Evolutionary conservation across 2,113 vertebrate genomes (phyloP).

Genomic region (Nycticryphes semicollaris): DNA sequence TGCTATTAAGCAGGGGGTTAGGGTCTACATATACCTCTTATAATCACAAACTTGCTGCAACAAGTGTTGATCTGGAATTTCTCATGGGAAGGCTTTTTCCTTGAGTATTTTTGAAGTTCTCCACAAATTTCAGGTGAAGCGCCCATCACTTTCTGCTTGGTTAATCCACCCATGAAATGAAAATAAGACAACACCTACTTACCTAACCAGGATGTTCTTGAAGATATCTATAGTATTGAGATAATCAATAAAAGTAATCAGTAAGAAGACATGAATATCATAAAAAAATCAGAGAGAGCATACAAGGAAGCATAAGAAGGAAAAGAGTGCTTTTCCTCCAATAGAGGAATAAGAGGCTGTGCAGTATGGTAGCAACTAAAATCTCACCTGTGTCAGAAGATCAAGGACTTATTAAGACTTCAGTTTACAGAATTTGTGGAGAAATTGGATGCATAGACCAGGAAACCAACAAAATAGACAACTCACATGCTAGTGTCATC

Average conservation of each 20-base stretch:
- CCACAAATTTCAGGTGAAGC: not conserved
- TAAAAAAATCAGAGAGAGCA: conserved; percentile 26
- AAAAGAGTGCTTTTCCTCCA: not conserved
- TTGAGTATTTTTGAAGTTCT: not conserved
- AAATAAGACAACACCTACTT: conserved; percentile 42
- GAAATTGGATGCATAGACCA: not conserved
- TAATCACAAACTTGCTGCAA: not conserved
- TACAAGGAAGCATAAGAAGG: not conserved
- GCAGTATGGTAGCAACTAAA: conserved; percentile 1
- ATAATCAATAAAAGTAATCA: conserved; percentile 43
- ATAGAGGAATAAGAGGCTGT: not conserved
- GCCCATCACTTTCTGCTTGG: not conserved
- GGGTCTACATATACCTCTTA: not conserved
- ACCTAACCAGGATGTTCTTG: conserved; percentile 54
- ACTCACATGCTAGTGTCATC: not conserved
- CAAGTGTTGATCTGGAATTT: not conserved
- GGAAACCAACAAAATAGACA: not conserved
- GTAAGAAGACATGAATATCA: conserved; percentile 30
- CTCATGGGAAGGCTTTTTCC: not conserved
- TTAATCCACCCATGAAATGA: not conserved
- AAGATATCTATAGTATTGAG: conserved; percentile 39
- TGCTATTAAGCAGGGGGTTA: not conserved
- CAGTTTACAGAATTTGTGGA: not conserved
- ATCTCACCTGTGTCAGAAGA: conserved; percentile 48
- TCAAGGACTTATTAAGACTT: conserved; percentile 25